These are phyloP conservation scores for Erithacus rubecula DNA, from an alignment of 2,797 vertebrate species.

Conservation along the genomic window DNA sequence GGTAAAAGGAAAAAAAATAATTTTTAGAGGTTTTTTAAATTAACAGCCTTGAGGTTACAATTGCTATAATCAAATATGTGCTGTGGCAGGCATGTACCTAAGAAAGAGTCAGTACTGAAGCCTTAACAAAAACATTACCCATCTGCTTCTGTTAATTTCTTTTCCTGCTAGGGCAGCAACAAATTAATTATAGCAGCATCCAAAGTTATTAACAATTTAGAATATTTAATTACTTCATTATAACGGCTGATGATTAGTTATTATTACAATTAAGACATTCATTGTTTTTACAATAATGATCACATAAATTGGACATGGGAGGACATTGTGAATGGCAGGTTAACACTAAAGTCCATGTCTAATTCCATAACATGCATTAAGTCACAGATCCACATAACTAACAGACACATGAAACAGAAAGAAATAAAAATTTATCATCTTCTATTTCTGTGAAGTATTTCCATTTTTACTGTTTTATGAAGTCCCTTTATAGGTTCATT, in stretches of 20 bases:
- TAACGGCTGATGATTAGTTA: not conserved
- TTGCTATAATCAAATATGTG: not conserved
- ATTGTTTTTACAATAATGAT: not conserved
- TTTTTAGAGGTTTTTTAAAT: not conserved
- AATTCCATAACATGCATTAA: not conserved
- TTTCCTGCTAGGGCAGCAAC: not conserved
- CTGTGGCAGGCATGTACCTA: not conserved
- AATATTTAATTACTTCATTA: not conserved
- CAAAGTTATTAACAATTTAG: not conserved
- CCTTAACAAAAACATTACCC: not conserved
- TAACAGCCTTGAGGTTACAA: not conserved
- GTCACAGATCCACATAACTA: not conserved
- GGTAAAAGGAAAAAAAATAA: not conserved
- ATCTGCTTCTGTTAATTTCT: not conserved
- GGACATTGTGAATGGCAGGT: not conserved
- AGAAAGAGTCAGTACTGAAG: not conserved
- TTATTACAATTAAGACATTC: not conserved
- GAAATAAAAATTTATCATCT: not conserved
- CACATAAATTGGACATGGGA: not conserved
- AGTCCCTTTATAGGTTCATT: not conserved
- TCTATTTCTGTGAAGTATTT: not conserved
- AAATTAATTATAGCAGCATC: not conserved
- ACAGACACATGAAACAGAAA: not conserved
- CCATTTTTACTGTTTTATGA: conserved; percentile 14
- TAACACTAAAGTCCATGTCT: not conserved